phyloP scores from a whole-genome alignment of 2,797 vertebrate genomes.

The Cuniculus paca region DNA sequence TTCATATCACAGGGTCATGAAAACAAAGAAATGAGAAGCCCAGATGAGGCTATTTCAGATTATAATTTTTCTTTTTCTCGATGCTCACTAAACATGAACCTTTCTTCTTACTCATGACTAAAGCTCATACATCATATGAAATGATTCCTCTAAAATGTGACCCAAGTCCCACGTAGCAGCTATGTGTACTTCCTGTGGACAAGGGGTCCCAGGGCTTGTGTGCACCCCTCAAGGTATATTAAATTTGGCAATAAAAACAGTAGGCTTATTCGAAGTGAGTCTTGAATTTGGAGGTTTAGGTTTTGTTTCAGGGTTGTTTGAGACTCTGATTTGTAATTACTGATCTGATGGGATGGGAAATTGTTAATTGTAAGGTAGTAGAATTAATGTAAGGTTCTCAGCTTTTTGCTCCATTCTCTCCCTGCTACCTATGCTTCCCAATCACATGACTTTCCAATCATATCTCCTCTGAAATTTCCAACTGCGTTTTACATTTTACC shows the following conservation, averaged over 20 bases:
- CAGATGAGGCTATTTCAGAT: not conserved
- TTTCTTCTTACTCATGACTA: not conserved
- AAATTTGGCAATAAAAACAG: not conserved
- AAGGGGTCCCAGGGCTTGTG: not conserved
- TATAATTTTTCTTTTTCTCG: not conserved
- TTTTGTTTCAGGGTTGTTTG: constrained; percentile 8
- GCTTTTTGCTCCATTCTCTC: not conserved
- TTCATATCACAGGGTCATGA: not conserved
- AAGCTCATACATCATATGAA: not conserved
- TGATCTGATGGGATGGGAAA: not conserved
- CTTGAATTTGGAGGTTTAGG: constrained; percentile 10
- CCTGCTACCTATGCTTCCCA: not conserved
- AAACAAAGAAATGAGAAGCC: not conserved
- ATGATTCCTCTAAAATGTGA: constrained; percentile 2
- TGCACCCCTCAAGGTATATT: not conserved
- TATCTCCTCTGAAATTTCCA: not conserved
- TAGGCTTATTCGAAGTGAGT: not conserved
- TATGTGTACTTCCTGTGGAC: not conserved
- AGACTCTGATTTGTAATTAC: constrained; percentile 5
- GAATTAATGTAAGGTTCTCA: not conserved
- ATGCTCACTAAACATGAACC: not conserved
- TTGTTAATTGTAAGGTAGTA: not conserved
- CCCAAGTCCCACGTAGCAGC: not conserved
- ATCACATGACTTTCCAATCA: not conserved
- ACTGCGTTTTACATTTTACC: not conserved